Percentiles rank a stretch among this genome's conserved stretches.
Conservation (phyloP, 1,140 invertebrate species). For the Hormaphis cornu region DNA sequence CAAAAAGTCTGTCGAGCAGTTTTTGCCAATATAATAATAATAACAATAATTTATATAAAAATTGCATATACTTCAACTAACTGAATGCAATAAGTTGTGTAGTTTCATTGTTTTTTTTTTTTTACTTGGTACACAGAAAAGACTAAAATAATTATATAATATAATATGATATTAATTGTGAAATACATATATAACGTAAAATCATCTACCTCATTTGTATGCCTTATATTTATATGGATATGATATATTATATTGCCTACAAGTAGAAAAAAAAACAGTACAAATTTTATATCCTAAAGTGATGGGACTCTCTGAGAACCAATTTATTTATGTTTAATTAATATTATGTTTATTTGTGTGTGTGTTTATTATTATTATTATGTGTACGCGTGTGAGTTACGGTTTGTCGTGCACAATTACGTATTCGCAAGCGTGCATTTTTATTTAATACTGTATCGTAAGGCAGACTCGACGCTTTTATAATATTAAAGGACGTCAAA, state of each 20-base stretch:
- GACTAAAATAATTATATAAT: slow-evolving; percentile 40
- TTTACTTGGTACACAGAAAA: background rate
- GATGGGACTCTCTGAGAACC: slow-evolving; percentile 17
- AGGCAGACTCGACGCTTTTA: background rate
- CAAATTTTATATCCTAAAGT: slow-evolving; percentile 28
- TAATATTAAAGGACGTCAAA: background rate
- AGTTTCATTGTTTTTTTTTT: slow-evolving; percentile 18
- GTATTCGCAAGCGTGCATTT: background rate
- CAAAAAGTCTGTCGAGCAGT: slow-evolving; percentile 22
- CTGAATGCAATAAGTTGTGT: slow-evolving; percentile 6
- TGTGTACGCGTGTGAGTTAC: background rate
- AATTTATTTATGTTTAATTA: slow-evolving; percentile 15
- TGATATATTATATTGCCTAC: slow-evolving; percentile 2
- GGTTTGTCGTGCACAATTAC: background rate
- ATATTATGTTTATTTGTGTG: background rate
- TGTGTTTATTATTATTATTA: background rate
- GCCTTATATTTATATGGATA: slow-evolving; percentile 4
- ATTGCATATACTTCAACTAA: slow-evolving; percentile 7
- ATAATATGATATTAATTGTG: background rate
- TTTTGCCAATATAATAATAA: slow-evolving; percentile 18
- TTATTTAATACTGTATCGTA: background rate
- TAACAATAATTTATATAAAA: background rate
- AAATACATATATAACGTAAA: slow-evolving; percentile 17
- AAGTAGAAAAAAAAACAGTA: slow-evolving; percentile 23
- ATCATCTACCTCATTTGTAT: slow-evolving; percentile 31